A percentile compares a stretch with the other conserved stretches of the same genome.
phyloP scores from a whole-genome alignment of 2,888 invertebrate species.

The Drosophila emarginata region DNA sequence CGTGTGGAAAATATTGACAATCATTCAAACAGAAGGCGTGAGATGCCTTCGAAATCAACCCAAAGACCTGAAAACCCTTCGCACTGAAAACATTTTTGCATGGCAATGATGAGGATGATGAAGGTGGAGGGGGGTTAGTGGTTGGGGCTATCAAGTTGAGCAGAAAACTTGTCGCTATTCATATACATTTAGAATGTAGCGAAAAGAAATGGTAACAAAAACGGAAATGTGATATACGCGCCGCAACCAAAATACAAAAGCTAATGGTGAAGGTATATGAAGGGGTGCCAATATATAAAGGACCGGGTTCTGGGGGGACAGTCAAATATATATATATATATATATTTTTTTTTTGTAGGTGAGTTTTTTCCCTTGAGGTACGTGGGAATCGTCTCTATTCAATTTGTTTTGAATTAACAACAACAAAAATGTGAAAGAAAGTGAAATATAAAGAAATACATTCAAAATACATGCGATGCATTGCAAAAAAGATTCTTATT shows the following conservation, averaged over 20 bases:
- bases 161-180: constrained; percentile 73
- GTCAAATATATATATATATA: constrained; percentile 12
- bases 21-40: constrained; percentile 56
- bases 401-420: constrained; percentile 69
- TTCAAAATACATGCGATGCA: constrained; percentile 53
- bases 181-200: constrained; percentile 52
- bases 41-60: constrained; percentile 67
- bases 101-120: constrained; percentile 36
- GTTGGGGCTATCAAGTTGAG: constrained; percentile 71
- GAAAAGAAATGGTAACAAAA: constrained; percentile 72
- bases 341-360: constrained; percentile 38
- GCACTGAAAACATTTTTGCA: constrained; percentile 57
- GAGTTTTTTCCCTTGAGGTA: constrained; percentile 41
- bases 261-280: constrained; percentile 45
- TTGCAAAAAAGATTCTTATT: constrained; percentile 68
- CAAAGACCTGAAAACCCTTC: constrained; percentile 42
- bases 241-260: constrained; percentile 61
- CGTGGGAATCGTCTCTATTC: constrained; percentile 69
- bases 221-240: constrained; percentile 77
- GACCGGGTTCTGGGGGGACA: constrained; percentile 11
- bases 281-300: background rate
- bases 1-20: constrained; percentile 73
- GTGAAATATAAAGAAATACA: constrained; percentile 51
- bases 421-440: constrained; percentile 27
- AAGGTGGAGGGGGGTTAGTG: background rate